Percentiles rank a stretch among this genome's conserved stretches.
Evolutionary conservation across 2,888 invertebrate genomes (phyloP).

Genomic region (Peribatodes rhomboidaria): DNA sequence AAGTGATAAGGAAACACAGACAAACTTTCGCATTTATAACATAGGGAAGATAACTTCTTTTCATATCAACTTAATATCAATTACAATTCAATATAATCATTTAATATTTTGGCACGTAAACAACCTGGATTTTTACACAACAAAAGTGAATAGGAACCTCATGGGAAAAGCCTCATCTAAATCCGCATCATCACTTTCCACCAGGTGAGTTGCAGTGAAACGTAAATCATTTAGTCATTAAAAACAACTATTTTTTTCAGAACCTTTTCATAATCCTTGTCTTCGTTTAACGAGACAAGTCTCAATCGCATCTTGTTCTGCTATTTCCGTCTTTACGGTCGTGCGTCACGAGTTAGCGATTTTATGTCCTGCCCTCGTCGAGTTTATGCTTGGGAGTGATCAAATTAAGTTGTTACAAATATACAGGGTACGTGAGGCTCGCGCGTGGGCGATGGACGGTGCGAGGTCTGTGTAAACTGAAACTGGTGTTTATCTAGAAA

Average conservation of each 20-base stretch:
- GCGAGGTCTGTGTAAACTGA: background rate
- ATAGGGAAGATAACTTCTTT: no score
- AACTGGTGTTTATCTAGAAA: background rate
- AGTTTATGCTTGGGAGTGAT: conserved; percentile 24
- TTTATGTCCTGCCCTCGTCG: conserved; percentile 22
- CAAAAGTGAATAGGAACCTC: no score
- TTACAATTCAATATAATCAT: no score
- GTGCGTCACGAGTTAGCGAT: conserved; percentile 28
- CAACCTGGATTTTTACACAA: no score
- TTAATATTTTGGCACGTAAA: no score
- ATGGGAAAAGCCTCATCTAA: no score
- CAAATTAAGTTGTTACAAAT: conserved; percentile 23
- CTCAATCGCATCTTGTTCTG: conserved; percentile 10
- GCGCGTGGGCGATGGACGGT: background rate
- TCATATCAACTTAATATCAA: no score
- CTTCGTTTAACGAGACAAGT: conserved; percentile 18
- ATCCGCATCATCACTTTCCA: no score
- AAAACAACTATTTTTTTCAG: background rate
- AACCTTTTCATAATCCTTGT: background rate
- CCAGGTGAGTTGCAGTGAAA: no score
- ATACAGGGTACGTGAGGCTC: background rate
- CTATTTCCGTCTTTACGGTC: conserved; percentile 27
- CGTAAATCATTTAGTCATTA: no score
- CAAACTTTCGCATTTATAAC: no score
- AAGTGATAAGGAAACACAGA: no score